Evolutionary conservation across 92 coral and sea anemone genomes (phyloP).

Genomic region (Epizoanthus stellaris): DNA sequence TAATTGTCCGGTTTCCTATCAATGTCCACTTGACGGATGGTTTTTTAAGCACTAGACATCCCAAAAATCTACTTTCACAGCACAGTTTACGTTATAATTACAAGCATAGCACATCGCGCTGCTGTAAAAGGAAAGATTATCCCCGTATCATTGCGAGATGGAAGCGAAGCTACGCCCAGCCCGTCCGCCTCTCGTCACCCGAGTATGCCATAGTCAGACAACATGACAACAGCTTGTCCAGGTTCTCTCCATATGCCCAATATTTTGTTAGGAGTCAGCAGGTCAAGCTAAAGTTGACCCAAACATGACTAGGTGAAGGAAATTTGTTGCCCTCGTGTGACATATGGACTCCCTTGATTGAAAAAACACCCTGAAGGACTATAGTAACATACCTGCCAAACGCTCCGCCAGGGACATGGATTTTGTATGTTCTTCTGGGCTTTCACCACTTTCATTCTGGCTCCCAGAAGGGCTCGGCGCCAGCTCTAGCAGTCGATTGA

Average conservation of each 20-base stretch:
- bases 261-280: slow-evolving; percentile 10
- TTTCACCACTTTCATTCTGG: slow-evolving; percentile 33
- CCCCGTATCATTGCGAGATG: neutral
- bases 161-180: slow-evolving; percentile 20
- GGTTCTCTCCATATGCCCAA: neutral
- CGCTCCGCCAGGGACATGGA: slow-evolving; percentile 89
- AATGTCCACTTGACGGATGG: neutral
- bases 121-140: slow-evolving; percentile 30
- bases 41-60: neutral
- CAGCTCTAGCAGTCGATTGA: slow-evolving; percentile 61
- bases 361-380: slow-evolving; percentile 15
- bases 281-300: slow-evolving; percentile 29
- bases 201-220: neutral
- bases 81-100: neutral
- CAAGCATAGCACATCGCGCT: neutral
- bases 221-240: slow-evolving; percentile 31
- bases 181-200: slow-evolving; percentile 27
- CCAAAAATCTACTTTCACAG: neutral
- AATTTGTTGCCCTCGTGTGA: slow-evolving; percentile 13
- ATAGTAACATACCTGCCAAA: slow-evolving; percentile 71
- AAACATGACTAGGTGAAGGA: slow-evolving; percentile 28
- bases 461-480: slow-evolving; percentile 46
- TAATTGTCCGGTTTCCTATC: neutral
- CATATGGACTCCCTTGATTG: slow-evolving; percentile 6
- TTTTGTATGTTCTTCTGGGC: slow-evolving; percentile 12